Evolutionary conservation across 2,888 invertebrate species (phyloP).

Genomic region (Diplolepis rosae): DNA sequence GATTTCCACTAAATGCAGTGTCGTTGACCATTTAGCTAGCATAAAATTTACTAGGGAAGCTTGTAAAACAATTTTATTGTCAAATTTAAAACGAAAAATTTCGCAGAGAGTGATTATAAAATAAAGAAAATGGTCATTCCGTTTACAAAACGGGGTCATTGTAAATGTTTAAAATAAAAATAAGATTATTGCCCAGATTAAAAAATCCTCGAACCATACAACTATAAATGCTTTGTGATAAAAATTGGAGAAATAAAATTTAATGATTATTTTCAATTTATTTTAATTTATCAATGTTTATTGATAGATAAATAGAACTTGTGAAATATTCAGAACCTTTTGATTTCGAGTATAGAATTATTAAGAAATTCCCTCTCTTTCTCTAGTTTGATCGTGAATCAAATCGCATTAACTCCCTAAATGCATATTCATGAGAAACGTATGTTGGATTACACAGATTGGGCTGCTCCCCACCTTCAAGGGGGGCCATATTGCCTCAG

Average conservation of each 20-base stretch:
- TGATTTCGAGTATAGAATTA: conserved; percentile 58
- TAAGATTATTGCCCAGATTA: too few relatives aligned
- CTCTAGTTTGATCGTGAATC: conserved; percentile 66
- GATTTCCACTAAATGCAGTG: not conserved
- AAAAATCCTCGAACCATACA: too few relatives aligned
- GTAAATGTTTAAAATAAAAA: too few relatives aligned
- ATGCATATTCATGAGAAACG: conserved; percentile 72
- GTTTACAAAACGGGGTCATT: not conserved
- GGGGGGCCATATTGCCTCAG: conserved; percentile 10
- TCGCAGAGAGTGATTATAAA: not conserved
- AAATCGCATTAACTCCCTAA: conserved; percentile 69
- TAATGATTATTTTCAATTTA: too few relatives aligned
- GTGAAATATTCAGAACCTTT: not conserved
- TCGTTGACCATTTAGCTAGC: not conserved
- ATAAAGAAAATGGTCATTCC: not conserved
- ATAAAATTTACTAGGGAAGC: not conserved
- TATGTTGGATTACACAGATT: conserved; percentile 67
- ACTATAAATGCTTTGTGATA: too few relatives aligned
- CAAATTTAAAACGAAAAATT: not conserved
- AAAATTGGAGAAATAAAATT: too few relatives aligned
- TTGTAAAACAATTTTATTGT: conserved; percentile 8
- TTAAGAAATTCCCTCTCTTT: conserved; percentile 50
- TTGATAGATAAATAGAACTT: not conserved
- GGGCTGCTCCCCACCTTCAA: conserved; percentile 57
- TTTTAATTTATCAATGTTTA: not conserved